Evolutionary conservation across 2,797 vertebrate genomes (phyloP), one percentile per base, ranked within the genome.

Genomic region (Pseudochaenichthys georgianus): DNA sequence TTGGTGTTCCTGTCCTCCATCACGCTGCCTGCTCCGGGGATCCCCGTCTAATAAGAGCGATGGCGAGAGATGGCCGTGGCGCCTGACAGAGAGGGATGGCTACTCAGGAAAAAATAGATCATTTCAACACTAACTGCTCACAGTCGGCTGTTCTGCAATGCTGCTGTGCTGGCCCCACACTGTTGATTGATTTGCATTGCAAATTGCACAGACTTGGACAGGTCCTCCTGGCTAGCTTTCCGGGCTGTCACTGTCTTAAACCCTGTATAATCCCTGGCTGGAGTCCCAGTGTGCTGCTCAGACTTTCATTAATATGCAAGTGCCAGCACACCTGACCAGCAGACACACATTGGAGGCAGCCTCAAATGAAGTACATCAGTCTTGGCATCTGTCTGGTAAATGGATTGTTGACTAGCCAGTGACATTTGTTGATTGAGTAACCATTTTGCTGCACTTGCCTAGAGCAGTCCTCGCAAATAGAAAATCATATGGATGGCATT

Each of bases 61-160:
- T 69, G 68, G 80, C 55, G 51, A 75, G 78, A 80, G 87, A 89
- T 74, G 84, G 80, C 88, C 80, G 80, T 70, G 73, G 77, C 81
- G 89, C 83, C 90, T 93, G 92, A 93, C 92, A 88, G 88, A 92
- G 92, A 94, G 73, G 77, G 87, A 94, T 93, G 80, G 73, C 82
- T 80, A 64, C 79, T 81, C 64, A 64, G 54, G 79, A 67, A 80
- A 75, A 88, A 81, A 72, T 57, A 66, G 84, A 93, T 81, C 17
- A 79, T 88, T 91, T 88, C 80, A 86, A 64, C 82, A 75, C 61
- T 28, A 85, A 71, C 76, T 82, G 83, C 72, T 82, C 77, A 73
- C 71, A 84, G 80, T 65, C 73, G 43, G 73, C 78, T 72, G 79
- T 60, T 75, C 78, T 82, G 75, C 82, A 52, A 75, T 51, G 75